These are phyloP conservation scores for Eonycteris spelaea DNA, from an alignment of 2,113 vertebrate species.

Conservation along the genomic window DNA sequence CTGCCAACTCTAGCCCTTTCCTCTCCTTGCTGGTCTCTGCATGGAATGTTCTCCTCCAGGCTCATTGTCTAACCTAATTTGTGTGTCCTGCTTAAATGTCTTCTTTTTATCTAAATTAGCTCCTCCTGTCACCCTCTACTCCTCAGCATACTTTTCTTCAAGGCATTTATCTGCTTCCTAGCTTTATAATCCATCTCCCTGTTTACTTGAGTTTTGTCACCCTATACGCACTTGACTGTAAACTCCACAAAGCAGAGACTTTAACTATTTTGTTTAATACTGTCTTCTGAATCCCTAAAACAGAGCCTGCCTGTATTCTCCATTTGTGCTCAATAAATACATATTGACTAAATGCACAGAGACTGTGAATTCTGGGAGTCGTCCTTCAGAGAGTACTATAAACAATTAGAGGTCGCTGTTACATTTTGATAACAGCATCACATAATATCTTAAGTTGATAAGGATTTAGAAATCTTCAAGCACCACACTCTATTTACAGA, in stretches of 20 bases:
- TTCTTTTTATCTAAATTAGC: not conserved
- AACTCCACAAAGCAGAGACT: not conserved
- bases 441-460: not conserved
- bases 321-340: not conserved
- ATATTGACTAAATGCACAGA: not conserved
- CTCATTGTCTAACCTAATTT: not conserved
- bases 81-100: not conserved
- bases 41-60: not conserved
- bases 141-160: not conserved
- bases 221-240: not conserved
- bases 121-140: not conserved
- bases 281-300: not conserved
- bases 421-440: not conserved
- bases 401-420: not conserved
- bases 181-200: not conserved
- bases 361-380: not conserved
- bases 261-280: not conserved
- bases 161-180: not conserved
- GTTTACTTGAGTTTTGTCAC: not conserved
- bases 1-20: not conserved
- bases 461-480: not conserved
- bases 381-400: not conserved
- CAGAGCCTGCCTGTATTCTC: not conserved
- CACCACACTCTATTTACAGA: not conserved
- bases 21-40: not conserved